A percentile compares a stretch with the other conserved stretches of the same genome.
phyloP scores from a whole-genome alignment of 2,797 vertebrate genomes.

The Cottoperca gobio region DNA sequence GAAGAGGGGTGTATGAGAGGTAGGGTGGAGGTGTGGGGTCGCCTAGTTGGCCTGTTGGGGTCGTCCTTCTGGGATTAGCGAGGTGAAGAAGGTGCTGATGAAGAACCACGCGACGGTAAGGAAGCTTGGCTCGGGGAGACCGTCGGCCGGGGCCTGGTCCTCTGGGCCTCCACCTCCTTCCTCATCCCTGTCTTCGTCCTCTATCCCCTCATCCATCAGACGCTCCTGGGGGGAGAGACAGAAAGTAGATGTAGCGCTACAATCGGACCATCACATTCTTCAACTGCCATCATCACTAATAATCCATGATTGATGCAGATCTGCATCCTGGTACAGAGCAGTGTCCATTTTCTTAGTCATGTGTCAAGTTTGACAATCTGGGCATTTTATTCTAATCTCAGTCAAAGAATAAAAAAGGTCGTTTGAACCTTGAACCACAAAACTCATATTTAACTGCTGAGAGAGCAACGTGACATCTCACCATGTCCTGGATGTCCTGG shows the following conservation, averaged over 20 bases:
- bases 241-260: neutral
- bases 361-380: too few species aligned
- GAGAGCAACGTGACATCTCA: too few species aligned
- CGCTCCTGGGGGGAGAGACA: slow-evolving; percentile 86
- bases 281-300: too few species aligned
- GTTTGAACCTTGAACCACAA: too few species aligned
- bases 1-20: neutral
- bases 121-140: slow-evolving; percentile 85
- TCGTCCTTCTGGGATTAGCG: slow-evolving; percentile 94
- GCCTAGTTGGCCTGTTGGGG: slow-evolving; percentile 91
- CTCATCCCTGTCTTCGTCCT: slow-evolving; percentile 88
- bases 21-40: neutral
- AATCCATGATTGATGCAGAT: too few species aligned
- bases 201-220: slow-evolving; percentile 90
- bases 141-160: slow-evolving; percentile 67
- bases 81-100: slow-evolving; percentile 96
- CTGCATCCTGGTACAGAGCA: too few species aligned
- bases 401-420: too few species aligned
- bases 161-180: slow-evolving; percentile 80
- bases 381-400: too few species aligned
- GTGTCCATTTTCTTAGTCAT: too few species aligned
- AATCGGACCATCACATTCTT: neutral
- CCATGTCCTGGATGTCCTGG: slow-evolving; percentile 95
- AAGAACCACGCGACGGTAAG: slow-evolving; percentile 94
- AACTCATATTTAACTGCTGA: too few species aligned